A percentile compares a stretch with the other conserved stretches of the same genome.
Conservation (phyloP, 2,113 vertebrate species). For the Onychostruthus taczanowskii region DNA sequence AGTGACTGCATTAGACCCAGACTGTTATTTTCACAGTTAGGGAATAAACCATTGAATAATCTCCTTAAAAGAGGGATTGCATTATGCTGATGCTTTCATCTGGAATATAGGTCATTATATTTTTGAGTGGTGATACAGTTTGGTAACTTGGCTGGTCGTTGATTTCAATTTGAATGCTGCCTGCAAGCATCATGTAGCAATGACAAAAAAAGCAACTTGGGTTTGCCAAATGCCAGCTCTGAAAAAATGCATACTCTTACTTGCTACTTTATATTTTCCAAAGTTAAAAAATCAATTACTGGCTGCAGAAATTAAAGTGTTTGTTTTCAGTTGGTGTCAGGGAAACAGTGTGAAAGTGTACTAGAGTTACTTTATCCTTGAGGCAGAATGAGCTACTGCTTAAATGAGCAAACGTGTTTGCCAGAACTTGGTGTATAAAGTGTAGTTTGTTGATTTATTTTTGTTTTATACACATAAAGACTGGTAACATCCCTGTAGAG, state of each 20-base stretch:
- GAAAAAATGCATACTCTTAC: background rate
- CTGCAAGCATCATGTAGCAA: background rate
- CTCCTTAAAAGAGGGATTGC: background rate
- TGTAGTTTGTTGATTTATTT: background rate
- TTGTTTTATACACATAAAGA: background rate
- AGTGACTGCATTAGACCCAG: background rate
- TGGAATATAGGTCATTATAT: background rate
- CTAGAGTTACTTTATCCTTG: background rate
- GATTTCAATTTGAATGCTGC: background rate
- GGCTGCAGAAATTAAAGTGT: background rate
- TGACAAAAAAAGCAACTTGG: background rate
- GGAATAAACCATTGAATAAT: background rate
- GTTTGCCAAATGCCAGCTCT: background rate
- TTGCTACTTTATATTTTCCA: background rate
- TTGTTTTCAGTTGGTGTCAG: background rate
- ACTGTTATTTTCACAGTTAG: background rate
- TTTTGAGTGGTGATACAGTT: background rate
- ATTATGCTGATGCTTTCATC: background rate
- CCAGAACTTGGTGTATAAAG: background rate
- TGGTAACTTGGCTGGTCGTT: background rate
- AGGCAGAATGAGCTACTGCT: background rate
- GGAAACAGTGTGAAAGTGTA: background rate
- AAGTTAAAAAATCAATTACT: background rate
- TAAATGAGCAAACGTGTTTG: background rate
- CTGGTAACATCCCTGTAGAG: background rate